Evolutionary conservation across 2,797 vertebrate genomes (phyloP), one percentile per base, ranked within the genome.

Genomic region (Anolis apletophallus): DNA sequence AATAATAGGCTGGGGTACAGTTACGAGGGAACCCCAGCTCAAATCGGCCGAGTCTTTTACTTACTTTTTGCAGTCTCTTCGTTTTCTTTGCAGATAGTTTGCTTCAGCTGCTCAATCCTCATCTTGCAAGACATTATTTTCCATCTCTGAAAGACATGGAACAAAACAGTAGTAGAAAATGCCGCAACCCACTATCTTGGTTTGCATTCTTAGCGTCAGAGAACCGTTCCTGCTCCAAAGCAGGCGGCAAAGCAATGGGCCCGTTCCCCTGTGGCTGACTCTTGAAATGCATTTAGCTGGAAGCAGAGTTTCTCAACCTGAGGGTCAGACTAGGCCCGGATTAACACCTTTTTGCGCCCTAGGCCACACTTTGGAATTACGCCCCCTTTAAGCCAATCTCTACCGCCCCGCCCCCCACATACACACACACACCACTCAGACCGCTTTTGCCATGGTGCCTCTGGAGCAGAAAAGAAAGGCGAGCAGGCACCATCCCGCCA

Each of bases 91-190:
- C 95, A 97, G 80, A 99, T 97, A 3, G 98, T 98, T 91, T 99
- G 98, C 93, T 97, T 98, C 91, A 99, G 95, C 92, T 99, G 98
- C 91, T 98, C 98, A 83, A 99, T 98, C 94, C 98, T 98, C 97
- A 98, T 98, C 96, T 97, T 98, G 94, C 98, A 99, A 29, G 98
- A 98, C 98, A 99, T 99, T 90, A 99, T 98, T 97, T 99, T 98
- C 99, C 99, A 99, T 88, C 98, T 98, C 99, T 99, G 96, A 88
- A 94, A 94, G 91, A 89, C 73, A 67, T 16, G 52, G 92, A 90
- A 80, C 61, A 90, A 46, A 46, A 46, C 7, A 80, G 80, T 91
- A 86, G 93, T 83, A 91, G 75, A 86, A 90, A 2, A 61, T 0
- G 0, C 81, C 90, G 86, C 80, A 81, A 88, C 32, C 83, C 83